A percentile compares a stretch with the other conserved stretches of the same genome.
These are phyloP conservation scores for Cryptocephalus moraei DNA, from an alignment of 2,888 invertebrate genomes.

Conservation along the genomic window DNA sequence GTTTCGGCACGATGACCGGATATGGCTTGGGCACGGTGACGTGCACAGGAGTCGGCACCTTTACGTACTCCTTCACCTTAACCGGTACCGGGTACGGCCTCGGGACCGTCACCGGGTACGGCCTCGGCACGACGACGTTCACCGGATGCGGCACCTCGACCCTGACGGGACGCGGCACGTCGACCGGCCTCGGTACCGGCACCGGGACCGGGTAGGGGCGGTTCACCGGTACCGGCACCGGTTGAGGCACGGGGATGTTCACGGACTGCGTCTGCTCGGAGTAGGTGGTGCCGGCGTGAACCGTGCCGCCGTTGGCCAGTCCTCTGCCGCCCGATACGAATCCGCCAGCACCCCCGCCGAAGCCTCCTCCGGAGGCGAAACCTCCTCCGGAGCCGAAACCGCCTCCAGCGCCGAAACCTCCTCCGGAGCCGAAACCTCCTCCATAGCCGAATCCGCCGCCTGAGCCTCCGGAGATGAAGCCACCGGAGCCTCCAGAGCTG, in stretches of 20 bases:
- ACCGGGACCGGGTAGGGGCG: conserved; percentile 27
- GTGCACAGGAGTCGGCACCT: conserved; percentile 27
- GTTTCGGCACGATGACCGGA: conserved; percentile 27
- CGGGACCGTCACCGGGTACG: conserved; percentile 26
- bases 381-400: conserved; percentile 7
- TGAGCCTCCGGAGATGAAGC: background rate
- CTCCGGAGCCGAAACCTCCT: background rate
- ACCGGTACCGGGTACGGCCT: conserved; percentile 26
- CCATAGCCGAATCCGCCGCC: background rate
- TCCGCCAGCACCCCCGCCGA: conserved; percentile 3
- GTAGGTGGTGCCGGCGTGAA: conserved; percentile 24
- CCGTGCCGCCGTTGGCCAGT: conserved; percentile 1
- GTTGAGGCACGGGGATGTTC: conserved; percentile 26
- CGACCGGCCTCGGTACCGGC: conserved; percentile 25
- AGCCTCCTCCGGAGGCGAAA: conserved; percentile 2
- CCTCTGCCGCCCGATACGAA: conserved; percentile 5
- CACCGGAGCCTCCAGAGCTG: conserved; percentile 1
- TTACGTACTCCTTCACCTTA: conserved; percentile 26
- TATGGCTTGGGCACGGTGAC: conserved; percentile 28
- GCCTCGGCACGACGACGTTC: conserved; percentile 23
- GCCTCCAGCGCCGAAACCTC: conserved; percentile 2
- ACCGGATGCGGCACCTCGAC: conserved; percentile 30
- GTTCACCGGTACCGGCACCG: conserved; percentile 22
- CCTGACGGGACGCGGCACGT: conserved; percentile 26
- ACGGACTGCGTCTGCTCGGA: conserved; percentile 24